Percentiles rank a stretch among this genome's conserved stretches.
Conservation (phyloP, 2,888 invertebrate genomes). For the Homarus gammarus region DNA sequence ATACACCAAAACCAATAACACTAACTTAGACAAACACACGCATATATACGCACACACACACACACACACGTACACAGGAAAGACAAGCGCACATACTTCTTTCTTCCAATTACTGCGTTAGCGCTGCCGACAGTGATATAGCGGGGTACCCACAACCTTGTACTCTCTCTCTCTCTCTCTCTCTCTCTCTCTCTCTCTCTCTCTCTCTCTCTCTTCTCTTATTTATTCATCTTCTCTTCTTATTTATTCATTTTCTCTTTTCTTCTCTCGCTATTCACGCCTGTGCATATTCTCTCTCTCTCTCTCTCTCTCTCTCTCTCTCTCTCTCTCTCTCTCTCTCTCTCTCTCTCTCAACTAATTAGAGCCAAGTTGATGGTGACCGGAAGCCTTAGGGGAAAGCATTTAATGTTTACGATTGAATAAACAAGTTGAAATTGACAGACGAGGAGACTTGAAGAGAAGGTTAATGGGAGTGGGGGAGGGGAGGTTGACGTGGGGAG, state of each 20-base stretch:
- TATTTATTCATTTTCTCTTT: background rate
- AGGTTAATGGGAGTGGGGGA: too few species aligned
- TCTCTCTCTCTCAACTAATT: background rate
- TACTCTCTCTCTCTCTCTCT: slow-evolving; percentile 7
- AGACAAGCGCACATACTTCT: slow-evolving; percentile 10
- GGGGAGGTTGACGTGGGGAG: too few species aligned
- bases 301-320: background rate
- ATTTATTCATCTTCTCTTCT: background rate
- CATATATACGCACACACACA: slow-evolving; percentile 35
- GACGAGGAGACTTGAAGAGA: too few species aligned
- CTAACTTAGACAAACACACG: slow-evolving; percentile 12
- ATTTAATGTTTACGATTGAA: too few species aligned
- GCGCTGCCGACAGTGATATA: background rate
- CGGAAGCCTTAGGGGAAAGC: too few species aligned
- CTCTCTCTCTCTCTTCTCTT: background rate
- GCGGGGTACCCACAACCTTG: background rate
- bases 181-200: slow-evolving; percentile 10
- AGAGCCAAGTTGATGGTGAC: too few species aligned
- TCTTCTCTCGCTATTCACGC: background rate
- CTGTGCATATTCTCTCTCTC: background rate
- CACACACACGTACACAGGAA: background rate
- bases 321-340: background rate
- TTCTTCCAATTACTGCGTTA: slow-evolving; percentile 11
- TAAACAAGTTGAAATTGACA: background rate
- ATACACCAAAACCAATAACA: too few species aligned